Conservation (phyloP, 2,888 invertebrate genomes). For the Baccha elongata region DNA sequence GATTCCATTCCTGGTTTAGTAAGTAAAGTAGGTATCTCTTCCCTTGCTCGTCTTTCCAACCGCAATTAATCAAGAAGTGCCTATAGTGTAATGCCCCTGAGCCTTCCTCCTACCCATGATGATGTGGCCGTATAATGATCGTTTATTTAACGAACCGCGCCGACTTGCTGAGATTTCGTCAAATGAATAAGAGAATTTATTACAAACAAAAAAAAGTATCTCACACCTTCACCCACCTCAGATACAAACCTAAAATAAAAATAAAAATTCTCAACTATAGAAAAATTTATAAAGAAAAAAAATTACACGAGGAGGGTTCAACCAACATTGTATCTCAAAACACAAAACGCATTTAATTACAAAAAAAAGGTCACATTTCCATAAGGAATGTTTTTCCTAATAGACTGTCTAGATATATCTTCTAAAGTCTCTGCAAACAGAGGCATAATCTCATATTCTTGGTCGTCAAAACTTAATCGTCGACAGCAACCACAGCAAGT, state of each 20-base stretch:
- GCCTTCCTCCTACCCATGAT: conserved; percentile 2
- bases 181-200: conserved; percentile 50
- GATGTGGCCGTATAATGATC: conserved; percentile 15
- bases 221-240: conserved; percentile 47
- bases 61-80: conserved; percentile 64
- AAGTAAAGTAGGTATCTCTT: conserved; percentile 20
- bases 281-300: background rate
- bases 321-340: conserved; percentile 20
- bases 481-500: conserved; percentile 43
- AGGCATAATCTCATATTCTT: conserved; percentile 65
- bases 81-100: conserved; percentile 4
- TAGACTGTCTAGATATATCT: conserved; percentile 27
- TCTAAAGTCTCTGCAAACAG: conserved; percentile 22
- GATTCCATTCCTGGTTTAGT: conserved; percentile 24
- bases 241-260: background rate
- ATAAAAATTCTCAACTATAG: conserved; percentile 27
- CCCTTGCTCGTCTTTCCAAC: conserved; percentile 39
- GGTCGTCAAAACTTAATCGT: conserved; percentile 26
- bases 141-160: conserved; percentile 52
- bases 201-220: conserved; percentile 43
- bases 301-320: conserved; percentile 3
- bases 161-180: conserved; percentile 55
- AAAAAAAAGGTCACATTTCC: conserved; percentile 61
- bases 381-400: conserved; percentile 53
- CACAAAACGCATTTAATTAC: conserved; percentile 41